Conservation (phyloP, 2,113 vertebrate genomes). For the Panthera tigris region DNA sequence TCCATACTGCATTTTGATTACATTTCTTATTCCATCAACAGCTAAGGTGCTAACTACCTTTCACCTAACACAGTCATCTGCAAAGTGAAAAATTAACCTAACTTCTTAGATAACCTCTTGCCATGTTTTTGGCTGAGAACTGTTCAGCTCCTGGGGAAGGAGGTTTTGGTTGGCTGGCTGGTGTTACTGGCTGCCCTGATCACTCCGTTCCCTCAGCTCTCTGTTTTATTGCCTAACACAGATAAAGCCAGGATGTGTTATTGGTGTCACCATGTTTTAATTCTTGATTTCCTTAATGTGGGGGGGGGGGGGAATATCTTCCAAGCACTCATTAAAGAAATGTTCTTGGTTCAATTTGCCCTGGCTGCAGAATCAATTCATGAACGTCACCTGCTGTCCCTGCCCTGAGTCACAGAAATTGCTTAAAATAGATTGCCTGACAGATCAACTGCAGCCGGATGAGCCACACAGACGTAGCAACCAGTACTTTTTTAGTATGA, state of each 20-base stretch:
- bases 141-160: not conserved
- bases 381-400: not conserved
- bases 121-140: not conserved
- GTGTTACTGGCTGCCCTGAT: not conserved
- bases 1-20: not conserved
- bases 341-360: not conserved
- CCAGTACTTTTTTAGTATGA: not conserved
- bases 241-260: not conserved
- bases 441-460: not conserved
- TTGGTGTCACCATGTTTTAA: not conserved
- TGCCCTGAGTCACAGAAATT: slow-evolving; percentile 31
- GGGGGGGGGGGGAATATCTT: not conserved
- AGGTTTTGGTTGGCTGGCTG: not conserved
- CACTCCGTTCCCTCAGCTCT: not conserved
- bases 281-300: not conserved
- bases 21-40: not conserved
- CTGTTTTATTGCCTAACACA: not conserved
- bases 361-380: not conserved
- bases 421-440: slow-evolving; percentile 62
- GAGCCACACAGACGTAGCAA: not conserved
- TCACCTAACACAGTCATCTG: not conserved
- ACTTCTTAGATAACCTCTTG: not conserved
- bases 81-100: slow-evolving; percentile 2
- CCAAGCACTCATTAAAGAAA: slow-evolving; percentile 6
- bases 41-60: not conserved